phyloP scores from a whole-genome alignment of 1,140 invertebrate genomes.

The Argopecten irradians region DNA sequence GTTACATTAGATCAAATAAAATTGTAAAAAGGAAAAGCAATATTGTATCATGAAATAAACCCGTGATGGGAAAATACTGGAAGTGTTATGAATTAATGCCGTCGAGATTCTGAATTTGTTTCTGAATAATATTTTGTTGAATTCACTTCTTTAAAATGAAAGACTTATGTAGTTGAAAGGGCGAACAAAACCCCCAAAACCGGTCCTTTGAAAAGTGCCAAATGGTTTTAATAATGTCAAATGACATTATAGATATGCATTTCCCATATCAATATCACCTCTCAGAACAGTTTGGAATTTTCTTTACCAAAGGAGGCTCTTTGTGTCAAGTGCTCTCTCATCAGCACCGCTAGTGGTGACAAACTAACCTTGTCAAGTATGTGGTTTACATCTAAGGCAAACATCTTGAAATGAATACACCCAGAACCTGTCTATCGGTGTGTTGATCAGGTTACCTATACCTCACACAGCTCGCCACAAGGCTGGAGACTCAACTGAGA shows the following conservation, averaged over 20 bases:
- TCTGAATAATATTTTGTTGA: too few species aligned
- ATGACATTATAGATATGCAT: not conserved
- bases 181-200: too few species aligned
- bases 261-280: not conserved
- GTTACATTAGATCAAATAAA: too few species aligned
- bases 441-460: not conserved
- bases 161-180: too few species aligned
- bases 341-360: slow-evolving; percentile 3
- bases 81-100: too few species aligned
- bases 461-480: not conserved
- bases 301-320: not conserved
- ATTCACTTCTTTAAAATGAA: too few species aligned
- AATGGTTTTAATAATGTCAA: not conserved
- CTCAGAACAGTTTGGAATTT: not conserved
- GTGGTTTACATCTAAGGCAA: not conserved
- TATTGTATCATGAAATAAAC: too few species aligned
- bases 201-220: not conserved
- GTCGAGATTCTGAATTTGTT: too few species aligned
- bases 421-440: not conserved
- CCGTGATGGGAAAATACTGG: too few species aligned
- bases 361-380: slow-evolving; percentile 8
- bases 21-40: too few species aligned
- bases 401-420: slow-evolving; percentile 3
- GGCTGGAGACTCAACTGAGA: not conserved
- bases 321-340: not conserved